Evolutionary conservation across 1,140 invertebrate species (phyloP), one percentile per base, ranked within the genome.

Genomic region (Drosophila eugracilis): DNA sequence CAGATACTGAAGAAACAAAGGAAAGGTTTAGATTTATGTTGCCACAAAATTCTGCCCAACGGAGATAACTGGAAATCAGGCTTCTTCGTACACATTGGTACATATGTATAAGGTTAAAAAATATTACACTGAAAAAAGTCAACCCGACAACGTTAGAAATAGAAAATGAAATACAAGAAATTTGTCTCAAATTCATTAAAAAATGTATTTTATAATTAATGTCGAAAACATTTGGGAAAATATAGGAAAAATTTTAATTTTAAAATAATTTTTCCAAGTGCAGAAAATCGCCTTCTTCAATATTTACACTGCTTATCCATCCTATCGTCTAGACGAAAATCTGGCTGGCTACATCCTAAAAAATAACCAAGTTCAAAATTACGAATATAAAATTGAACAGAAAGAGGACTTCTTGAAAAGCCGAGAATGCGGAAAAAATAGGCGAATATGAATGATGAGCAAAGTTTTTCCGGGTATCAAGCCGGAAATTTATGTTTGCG

Each of bases 401-500:
- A 30, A 6, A 19, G 19, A n/a, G 4, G 3, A 36, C 3, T 34
- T 3, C 48, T 6, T 22, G 37, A 17, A 41, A 15, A 12, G 30
- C 26, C 19, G 58, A 21, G 44, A 21, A 32, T 60, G 57, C n/a
- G 26, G 4, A 45, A 52, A 30, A 57, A 47, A 32, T 28, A 28
- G 34, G 21, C 34, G 42, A 67, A 52, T 59, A 48, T 75, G 73
- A 76, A 65, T 54, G 58, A 74, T 63, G 69, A 26, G 45, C n/a
- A 63, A 73, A 73, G 47, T 73, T 63, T 60, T 47, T 2, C 14
- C n/a, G n/a, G 14, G 48, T 30, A 34, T 44, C 14, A 75, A 47
- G 62, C 15, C 62, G 62, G 53, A 75, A 69, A 76, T 75, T 76
- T 69, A 76, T 76, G 73, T 60, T 36, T 47, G 36, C 39, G 30